These are phyloP conservation scores for Euzetes globulus DNA, from an alignment of 2,888 invertebrate genomes.

Conservation along the genomic window DNA sequence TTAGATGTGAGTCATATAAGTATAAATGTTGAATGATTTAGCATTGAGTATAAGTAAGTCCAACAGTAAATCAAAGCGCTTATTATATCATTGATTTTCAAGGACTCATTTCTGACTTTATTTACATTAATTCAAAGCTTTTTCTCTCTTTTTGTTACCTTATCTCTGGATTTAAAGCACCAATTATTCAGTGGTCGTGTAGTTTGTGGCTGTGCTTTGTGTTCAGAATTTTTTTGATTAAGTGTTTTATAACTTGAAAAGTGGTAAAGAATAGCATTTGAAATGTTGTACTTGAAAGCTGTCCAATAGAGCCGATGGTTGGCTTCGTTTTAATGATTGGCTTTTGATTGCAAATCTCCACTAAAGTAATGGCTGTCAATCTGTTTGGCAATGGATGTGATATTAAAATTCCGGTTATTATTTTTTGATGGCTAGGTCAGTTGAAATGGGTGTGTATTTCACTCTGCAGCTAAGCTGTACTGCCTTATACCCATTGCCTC, in stretches of 20 bases:
- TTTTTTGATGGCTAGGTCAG: conserved; percentile 14
- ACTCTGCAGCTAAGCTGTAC: too few species aligned
- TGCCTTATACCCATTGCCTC: not conserved
- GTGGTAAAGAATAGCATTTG: not conserved
- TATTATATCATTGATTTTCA: not conserved
- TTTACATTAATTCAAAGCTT: not conserved
- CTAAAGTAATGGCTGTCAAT: conserved; percentile 13
- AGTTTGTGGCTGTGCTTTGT: not conserved
- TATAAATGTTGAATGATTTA: not conserved
- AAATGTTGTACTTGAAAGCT: not conserved
- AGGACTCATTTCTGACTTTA: conserved; percentile 2
- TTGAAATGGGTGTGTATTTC: conserved; percentile 10
- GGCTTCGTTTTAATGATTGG: not conserved
- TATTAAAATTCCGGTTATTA: conserved; percentile 12
- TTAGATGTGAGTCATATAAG: not conserved
- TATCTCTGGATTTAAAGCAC: not conserved
- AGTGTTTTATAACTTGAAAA: not conserved
- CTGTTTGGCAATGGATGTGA: not conserved
- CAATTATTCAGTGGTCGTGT: conserved; percentile 9
- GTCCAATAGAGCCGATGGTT: not conserved
- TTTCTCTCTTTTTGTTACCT: not conserved
- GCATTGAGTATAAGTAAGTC: not conserved
- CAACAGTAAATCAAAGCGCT: not conserved
- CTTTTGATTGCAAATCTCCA: conserved; percentile 8
- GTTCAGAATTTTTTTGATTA: not conserved